These are phyloP conservation scores for Drosophila emarginata DNA, from an alignment of 2,888 invertebrate genomes.

Conservation along the genomic window DNA sequence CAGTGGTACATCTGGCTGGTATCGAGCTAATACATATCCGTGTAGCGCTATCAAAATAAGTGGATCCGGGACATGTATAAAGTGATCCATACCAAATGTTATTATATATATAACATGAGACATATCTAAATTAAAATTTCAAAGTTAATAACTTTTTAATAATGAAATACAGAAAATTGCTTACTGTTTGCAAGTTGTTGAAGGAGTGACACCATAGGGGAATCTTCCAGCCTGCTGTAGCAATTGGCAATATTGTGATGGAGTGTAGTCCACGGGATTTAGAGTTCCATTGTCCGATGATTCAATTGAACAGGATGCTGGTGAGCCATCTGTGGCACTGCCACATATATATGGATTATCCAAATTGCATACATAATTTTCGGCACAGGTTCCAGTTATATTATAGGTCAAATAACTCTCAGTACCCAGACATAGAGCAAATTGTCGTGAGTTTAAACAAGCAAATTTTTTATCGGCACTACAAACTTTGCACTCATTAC, in stretches of 20 bases:
- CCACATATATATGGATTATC: conserved; percentile 12
- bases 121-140: conserved; percentile 44
- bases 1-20: conserved; percentile 41
- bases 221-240: conserved; percentile 47
- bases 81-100: conserved; percentile 46
- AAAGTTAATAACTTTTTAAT: background rate
- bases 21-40: conserved; percentile 37
- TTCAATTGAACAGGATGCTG: conserved; percentile 12
- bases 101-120: conserved; percentile 36
- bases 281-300: background rate
- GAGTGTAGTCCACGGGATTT: conserved; percentile 13
- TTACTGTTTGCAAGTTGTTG: conserved; percentile 61
- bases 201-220: conserved; percentile 50
- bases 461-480: conserved; percentile 14
- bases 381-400: conserved; percentile 23
- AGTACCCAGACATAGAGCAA: conserved; percentile 30
- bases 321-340: background rate
- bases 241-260: conserved; percentile 42
- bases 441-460: conserved; percentile 19
- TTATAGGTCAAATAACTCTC: background rate
- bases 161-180: background rate
- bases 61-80: conserved; percentile 56
- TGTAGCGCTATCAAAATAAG: conserved; percentile 50
- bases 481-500: conserved; percentile 20
- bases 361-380: conserved; percentile 16